phyloP scores from a whole-genome alignment of 2,113 vertebrate species.

The Silurus meridionalis region DNA sequence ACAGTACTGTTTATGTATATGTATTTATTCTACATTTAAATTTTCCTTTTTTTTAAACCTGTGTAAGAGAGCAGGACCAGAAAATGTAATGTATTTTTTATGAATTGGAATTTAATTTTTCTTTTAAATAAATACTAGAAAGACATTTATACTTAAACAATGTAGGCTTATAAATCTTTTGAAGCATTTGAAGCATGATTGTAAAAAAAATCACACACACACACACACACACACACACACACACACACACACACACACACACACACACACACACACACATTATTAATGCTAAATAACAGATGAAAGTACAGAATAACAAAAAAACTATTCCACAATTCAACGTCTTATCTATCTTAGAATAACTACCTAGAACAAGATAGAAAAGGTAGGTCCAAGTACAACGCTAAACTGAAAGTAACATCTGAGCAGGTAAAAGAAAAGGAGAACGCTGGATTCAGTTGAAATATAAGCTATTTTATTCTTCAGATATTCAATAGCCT shows the following conservation, averaged over 20 bases:
- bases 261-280: too few species aligned
- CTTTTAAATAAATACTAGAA: background rate
- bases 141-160: background rate
- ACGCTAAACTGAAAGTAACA: background rate
- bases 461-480: background rate
- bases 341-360: too few species aligned
- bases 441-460: conserved; percentile 1
- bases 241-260: too few species aligned
- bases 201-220: background rate
- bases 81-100: background rate
- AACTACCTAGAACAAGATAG: too few species aligned
- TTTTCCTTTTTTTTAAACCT: background rate
- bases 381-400: too few species aligned
- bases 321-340: too few species aligned
- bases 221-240: too few species aligned
- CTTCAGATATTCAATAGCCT: background rate
- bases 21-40: background rate
- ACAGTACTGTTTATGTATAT: background rate
- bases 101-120: background rate
- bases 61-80: background rate
- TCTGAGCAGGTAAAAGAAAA: background rate
- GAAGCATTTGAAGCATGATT: background rate
- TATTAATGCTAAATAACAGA: too few species aligned
- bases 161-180: background rate
- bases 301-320: too few species aligned